Evolutionary conservation across 2,888 invertebrate genomes (phyloP).

Genomic region (Seira musarum): DNA sequence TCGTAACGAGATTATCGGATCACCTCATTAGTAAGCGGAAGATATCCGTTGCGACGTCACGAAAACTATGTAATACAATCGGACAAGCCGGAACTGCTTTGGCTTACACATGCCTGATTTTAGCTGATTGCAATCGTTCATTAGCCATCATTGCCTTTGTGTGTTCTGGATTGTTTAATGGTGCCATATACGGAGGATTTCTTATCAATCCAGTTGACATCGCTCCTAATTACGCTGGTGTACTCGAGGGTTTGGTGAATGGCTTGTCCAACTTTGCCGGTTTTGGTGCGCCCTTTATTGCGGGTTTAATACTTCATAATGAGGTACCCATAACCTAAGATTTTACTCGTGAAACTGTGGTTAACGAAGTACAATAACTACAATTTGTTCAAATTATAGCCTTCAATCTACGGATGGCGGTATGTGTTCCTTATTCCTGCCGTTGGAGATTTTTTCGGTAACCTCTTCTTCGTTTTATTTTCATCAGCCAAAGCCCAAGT

Average conservation of each 20-base stretch:
- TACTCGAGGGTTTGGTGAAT: conserved; percentile 45
- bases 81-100: conserved; percentile 72
- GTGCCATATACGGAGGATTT: conserved; percentile 46
- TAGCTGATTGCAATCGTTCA: conserved; percentile 39
- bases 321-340: conserved; percentile 23
- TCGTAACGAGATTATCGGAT: conserved; percentile 87
- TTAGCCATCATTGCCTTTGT: conserved; percentile 37
- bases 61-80: conserved; percentile 88
- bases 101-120: conserved; percentile 32
- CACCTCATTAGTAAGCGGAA: conserved; percentile 85
- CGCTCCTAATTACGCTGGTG: conserved; percentile 50
- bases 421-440: conserved; percentile 87
- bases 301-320: conserved; percentile 42
- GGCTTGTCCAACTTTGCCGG: conserved; percentile 43
- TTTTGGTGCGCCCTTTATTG: conserved; percentile 42
- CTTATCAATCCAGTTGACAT: conserved; percentile 48
- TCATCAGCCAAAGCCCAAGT: conserved; percentile 83
- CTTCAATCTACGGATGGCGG: conserved; percentile 79
- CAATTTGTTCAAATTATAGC: too few relatives aligned
- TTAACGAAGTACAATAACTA: too few relatives aligned
- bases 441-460: conserved; percentile 79
- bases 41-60: conserved; percentile 82
- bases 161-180: conserved; percentile 37
- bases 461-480: conserved; percentile 80
- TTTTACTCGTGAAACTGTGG: too few relatives aligned